A percentile compares a stretch with the other conserved stretches of the same genome.
Evolutionary conservation across 2,797 vertebrate genomes (phyloP).

Genomic region (Trachops cirrhosus): DNA sequence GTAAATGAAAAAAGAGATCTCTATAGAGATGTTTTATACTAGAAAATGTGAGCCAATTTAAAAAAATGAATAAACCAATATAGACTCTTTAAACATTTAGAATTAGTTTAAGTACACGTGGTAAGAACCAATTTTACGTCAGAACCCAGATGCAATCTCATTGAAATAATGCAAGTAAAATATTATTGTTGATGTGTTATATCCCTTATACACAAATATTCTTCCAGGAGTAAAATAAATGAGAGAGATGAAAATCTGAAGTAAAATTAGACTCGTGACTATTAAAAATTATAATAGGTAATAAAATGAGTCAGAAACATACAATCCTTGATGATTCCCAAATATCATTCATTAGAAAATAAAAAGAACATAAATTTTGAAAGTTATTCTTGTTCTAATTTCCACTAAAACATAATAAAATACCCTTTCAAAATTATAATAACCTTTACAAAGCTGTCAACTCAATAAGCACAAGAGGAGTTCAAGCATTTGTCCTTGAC

Average conservation of each 20-base stretch:
- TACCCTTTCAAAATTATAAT: slow-evolving; percentile 1
- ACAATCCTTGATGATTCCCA: neutral
- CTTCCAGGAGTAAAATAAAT: neutral
- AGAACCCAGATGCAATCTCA: neutral
- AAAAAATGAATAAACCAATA: neutral
- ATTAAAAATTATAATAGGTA: neutral
- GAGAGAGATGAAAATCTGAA: neutral
- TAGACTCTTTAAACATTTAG: neutral
- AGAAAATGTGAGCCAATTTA: slow-evolving; percentile 6
- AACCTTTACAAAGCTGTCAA: neutral
- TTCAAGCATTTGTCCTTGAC: neutral
- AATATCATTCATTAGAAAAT: neutral
- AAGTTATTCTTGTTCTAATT: slow-evolving; percentile 1
- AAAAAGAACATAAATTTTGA: neutral
- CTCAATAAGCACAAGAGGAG: neutral
- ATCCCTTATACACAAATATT: neutral
- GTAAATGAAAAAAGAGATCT: neutral
- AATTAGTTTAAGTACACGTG: neutral
- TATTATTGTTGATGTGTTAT: neutral
- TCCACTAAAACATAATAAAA: neutral
- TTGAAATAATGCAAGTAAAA: neutral
- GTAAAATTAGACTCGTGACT: neutral
- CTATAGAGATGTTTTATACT: neutral
- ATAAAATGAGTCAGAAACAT: neutral
- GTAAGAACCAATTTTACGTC: neutral